Percentiles rank a stretch among this genome's conserved stretches.
Conservation (phyloP, 2,797 vertebrate genomes). For the Rhadinocentrus ornatus region DNA sequence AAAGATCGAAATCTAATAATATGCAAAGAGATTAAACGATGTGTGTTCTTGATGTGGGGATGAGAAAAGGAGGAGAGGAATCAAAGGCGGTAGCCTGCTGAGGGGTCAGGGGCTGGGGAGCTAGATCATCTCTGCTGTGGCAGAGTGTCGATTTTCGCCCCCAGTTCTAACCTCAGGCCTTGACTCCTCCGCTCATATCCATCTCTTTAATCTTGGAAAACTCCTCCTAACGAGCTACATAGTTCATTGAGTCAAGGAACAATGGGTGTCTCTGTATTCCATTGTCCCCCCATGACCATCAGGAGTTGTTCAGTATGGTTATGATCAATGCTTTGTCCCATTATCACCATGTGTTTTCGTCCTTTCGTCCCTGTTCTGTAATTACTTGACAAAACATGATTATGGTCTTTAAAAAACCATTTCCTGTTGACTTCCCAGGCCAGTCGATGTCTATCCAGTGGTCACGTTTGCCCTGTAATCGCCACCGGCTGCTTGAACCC, state of each 20-base stretch:
- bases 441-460: slow-evolving; percentile 69
- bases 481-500: slow-evolving; percentile 70
- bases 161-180: slow-evolving; percentile 71
- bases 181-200: slow-evolving; percentile 75
- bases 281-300: slow-evolving; percentile 65
- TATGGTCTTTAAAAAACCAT: slow-evolving; percentile 67
- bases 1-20: slow-evolving; percentile 87
- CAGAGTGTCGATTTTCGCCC: slow-evolving; percentile 90
- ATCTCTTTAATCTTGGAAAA: slow-evolving; percentile 78
- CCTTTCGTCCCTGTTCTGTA: slow-evolving; percentile 60
- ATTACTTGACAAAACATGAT: slow-evolving; percentile 77
- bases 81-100: slow-evolving; percentile 94
- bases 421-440: slow-evolving; percentile 75
- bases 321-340: slow-evolving; percentile 55
- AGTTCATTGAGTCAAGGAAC: slow-evolving; percentile 91
- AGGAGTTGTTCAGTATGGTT: slow-evolving; percentile 43
- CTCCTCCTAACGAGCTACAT: slow-evolving; percentile 90
- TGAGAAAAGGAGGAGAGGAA: slow-evolving; percentile 82
- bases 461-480: slow-evolving; percentile 74
- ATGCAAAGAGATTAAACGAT: slow-evolving; percentile 87
- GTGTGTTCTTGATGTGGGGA: slow-evolving; percentile 93
- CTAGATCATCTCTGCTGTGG: slow-evolving; percentile 88
- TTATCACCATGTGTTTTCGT: slow-evolving; percentile 61
- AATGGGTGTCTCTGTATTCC: slow-evolving; percentile 77
- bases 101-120: slow-evolving; percentile 91